These are phyloP conservation scores for Brachionus calyciflorus DNA, from an alignment of 1,140 invertebrate genomes.

Conservation along the genomic window DNA sequence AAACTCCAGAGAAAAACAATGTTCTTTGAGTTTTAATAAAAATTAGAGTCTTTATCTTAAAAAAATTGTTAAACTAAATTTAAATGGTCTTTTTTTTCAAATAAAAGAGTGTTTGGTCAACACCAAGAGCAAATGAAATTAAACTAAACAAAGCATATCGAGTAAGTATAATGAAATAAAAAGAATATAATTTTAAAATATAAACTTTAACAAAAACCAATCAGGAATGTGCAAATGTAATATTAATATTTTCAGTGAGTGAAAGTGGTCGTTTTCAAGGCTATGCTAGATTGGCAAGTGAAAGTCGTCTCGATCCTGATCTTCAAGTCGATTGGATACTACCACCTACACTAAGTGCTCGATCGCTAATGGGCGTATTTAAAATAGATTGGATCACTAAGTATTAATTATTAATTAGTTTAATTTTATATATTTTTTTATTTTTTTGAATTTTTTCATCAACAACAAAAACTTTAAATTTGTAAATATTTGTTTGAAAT, in stretches of 20 bases:
- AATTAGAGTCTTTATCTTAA: too few relatives aligned
- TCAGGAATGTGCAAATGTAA: slow-evolving; percentile 81
- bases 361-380: slow-evolving; percentile 89
- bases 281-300: slow-evolving; percentile 81
- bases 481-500: slow-evolving; percentile 20
- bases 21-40: too few relatives aligned
- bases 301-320: slow-evolving; percentile 81
- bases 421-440: background rate
- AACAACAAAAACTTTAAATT: slow-evolving; percentile 30
- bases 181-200: too few relatives aligned
- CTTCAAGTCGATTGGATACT: slow-evolving; percentile 80
- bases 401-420: slow-evolving; percentile 41
- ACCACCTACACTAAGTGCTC: slow-evolving; percentile 84
- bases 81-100: background rate
- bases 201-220: background rate
- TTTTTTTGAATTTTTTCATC: background rate
- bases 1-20: too few relatives aligned
- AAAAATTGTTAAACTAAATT: too few relatives aligned
- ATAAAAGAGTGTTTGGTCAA: slow-evolving; percentile 83
- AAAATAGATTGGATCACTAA: slow-evolving; percentile 83
- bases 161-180: too few relatives aligned
- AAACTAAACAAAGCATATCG: slow-evolving; percentile 89
- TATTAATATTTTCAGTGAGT: slow-evolving; percentile 93
- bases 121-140: slow-evolving; percentile 89
- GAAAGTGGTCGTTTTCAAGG: slow-evolving; percentile 83